Base-by-base conservation (phyloP, 2,113 vertebrate genomes). In the Pavo muticus region DNA sequence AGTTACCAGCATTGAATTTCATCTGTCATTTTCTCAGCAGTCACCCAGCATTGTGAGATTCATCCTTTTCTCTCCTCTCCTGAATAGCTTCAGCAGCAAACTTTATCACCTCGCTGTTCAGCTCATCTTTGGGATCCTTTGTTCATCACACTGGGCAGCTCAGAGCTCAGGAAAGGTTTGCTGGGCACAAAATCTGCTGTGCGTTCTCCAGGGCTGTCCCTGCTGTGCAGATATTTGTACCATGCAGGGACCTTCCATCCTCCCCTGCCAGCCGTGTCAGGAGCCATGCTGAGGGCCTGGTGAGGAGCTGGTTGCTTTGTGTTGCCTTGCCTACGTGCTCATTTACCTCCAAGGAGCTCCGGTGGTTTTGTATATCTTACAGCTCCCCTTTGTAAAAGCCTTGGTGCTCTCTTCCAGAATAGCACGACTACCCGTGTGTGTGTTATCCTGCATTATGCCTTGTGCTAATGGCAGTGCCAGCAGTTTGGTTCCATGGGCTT, bases 1-100 rank as follows among this genome's bases (percentile, higher is more conserved):
- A 84, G 77, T 87, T 87, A 82, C 82, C 77, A 87, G 68, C 30
- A 14, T 59, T 77, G 65, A n/a, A 39, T 78, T 94, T 95, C 77
- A 74, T 37, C 65, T 84, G 52, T 60, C 8, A 0, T 59, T 67
- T 87, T 80, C 44, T 77, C 80, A 60, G 45, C 54, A 52, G 47
- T 82, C 89, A 74, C 81, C 91, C 71, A 11, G 16, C 42, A 50
- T 27, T 94, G 44, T 57, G 27, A 69, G 74, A 52, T 69, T 72
- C 0, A 0, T 82, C 39, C 29, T 84, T 88, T 77, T 65, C 57
- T 89, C 75, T 68, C n/a, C 27, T 29, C 24, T 57, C 50, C 70
- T 71, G 21, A 63, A 24, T 37, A n/a, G 30, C 67, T 86, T 84
- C 5, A 44, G 48, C 64, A 67, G 39, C 59, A 65, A 61, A 72